phyloP scores from a whole-genome alignment of 2,797 vertebrate genomes.

The Diplodus puntazzo region DNA sequence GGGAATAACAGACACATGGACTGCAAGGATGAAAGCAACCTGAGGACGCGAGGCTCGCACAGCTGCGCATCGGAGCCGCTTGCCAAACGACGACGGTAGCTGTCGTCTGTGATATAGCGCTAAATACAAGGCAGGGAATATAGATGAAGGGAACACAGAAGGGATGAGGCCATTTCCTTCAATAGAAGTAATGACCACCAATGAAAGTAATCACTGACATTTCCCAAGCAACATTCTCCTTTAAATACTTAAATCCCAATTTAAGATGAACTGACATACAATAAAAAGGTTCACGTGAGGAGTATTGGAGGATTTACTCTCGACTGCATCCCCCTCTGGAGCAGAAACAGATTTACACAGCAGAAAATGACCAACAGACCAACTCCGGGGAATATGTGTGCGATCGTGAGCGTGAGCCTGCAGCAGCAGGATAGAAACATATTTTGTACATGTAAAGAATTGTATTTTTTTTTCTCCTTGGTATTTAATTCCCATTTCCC shows the following conservation, averaged over 20 bases:
- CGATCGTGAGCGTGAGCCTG: background rate
- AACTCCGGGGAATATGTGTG: conserved; percentile 4
- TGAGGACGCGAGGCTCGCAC: conserved; percentile 37
- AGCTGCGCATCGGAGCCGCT: conserved; percentile 38
- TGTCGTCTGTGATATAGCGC: conserved; percentile 8
- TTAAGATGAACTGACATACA: background rate
- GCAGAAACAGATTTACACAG: conserved; percentile 22
- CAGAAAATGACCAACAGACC: background rate
- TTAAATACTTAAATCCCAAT: background rate
- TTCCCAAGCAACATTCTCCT: background rate
- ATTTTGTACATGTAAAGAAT: conserved; percentile 34
- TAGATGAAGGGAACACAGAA: background rate
- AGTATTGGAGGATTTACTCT: conserved; percentile 9
- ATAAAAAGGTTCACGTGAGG: background rate
- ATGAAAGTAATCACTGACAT: background rate
- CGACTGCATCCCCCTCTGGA: conserved; percentile 2
- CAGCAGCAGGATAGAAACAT: conserved; percentile 32
- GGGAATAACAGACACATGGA: conserved; percentile 32
- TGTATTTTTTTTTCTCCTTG: conserved; percentile 34
- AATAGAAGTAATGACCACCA: background rate
- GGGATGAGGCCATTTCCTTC: background rate
- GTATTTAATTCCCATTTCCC: conserved; percentile 37
- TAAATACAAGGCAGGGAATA: conserved; percentile 31
- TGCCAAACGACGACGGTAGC: conserved; percentile 29
- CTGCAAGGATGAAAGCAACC: conserved; percentile 39